phyloP scores from a whole-genome alignment of 1,140 invertebrate species.

The Neodiprion virginianus region DNA sequence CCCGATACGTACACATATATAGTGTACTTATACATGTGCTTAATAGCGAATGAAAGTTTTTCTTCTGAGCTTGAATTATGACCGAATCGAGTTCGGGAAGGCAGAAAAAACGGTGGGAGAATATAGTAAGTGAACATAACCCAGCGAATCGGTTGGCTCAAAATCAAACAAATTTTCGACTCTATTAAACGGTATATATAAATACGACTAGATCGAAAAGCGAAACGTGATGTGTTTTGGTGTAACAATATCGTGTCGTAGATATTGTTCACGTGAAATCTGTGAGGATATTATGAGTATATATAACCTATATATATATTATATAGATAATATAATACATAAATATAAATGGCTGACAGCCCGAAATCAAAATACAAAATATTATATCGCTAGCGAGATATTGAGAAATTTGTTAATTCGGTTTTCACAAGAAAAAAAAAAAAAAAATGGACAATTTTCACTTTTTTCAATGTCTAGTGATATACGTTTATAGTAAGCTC shows the following conservation, averaged over 20 bases:
- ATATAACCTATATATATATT: background rate
- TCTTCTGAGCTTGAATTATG: too few relatives aligned
- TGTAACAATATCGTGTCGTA: constrained; percentile 19
- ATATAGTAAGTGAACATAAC: too few relatives aligned
- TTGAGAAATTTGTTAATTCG: background rate
- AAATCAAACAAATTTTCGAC: too few relatives aligned
- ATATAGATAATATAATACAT: background rate
- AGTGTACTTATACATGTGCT: too few relatives aligned
- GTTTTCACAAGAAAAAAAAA: background rate
- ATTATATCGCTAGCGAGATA: background rate
- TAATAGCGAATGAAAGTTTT: too few relatives aligned
- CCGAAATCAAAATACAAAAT: constrained; percentile 47
- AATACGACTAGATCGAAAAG: constrained; percentile 28
- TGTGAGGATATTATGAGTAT: background rate
- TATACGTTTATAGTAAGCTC: too few relatives aligned
- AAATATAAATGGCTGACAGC: constrained; percentile 39
- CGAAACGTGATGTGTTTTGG: constrained; percentile 27
- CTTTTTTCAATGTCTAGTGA: too few relatives aligned
- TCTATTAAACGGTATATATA: too few relatives aligned
- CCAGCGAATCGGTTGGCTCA: too few relatives aligned
- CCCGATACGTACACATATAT: too few relatives aligned
- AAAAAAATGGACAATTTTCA: background rate
- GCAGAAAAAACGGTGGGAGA: too few relatives aligned
- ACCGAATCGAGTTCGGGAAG: too few relatives aligned
- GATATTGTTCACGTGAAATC: constrained; percentile 12